These are phyloP conservation scores for Agelaius phoeniceus DNA, from an alignment of 2,113 vertebrate genomes.

Conservation along the genomic window DNA sequence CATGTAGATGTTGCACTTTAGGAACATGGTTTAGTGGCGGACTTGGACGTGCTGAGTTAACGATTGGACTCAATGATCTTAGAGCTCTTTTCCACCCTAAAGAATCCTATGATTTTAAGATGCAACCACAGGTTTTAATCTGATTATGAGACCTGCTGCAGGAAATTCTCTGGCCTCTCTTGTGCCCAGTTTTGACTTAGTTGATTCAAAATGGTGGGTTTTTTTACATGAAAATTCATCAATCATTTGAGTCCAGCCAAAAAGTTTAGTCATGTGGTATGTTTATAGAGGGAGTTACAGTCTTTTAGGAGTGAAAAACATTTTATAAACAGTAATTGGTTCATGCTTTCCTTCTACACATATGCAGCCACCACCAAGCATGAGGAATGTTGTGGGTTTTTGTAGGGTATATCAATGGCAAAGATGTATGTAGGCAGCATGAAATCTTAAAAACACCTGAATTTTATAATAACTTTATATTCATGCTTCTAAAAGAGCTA, in stretches of 20 bases:
- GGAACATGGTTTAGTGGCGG: background rate
- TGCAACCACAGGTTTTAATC: background rate
- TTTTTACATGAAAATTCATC: background rate
- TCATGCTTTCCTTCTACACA: background rate
- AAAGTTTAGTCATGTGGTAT: background rate
- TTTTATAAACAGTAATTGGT: slow-evolving; percentile 1
- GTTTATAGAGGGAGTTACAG: background rate
- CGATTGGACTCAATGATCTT: background rate
- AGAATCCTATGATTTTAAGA: background rate
- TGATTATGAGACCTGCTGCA: background rate
- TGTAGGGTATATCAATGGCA: background rate
- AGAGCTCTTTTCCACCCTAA: background rate
- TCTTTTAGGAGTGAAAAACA: background rate
- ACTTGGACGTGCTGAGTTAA: background rate
- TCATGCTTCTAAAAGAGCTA: background rate
- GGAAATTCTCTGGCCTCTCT: background rate
- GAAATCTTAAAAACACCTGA: background rate
- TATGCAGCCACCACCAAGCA: background rate
- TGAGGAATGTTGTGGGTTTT: background rate
- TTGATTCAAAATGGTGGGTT: slow-evolving; percentile 5
- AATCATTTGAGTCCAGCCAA: background rate
- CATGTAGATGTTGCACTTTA: fast-evolving
- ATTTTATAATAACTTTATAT: background rate
- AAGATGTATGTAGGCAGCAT: background rate
- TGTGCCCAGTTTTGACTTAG: background rate